Percentiles rank a stretch among this genome's conserved stretches.
phyloP scores from a whole-genome alignment of 2,113 vertebrate genomes.

The Patagioenas fasciata region DNA sequence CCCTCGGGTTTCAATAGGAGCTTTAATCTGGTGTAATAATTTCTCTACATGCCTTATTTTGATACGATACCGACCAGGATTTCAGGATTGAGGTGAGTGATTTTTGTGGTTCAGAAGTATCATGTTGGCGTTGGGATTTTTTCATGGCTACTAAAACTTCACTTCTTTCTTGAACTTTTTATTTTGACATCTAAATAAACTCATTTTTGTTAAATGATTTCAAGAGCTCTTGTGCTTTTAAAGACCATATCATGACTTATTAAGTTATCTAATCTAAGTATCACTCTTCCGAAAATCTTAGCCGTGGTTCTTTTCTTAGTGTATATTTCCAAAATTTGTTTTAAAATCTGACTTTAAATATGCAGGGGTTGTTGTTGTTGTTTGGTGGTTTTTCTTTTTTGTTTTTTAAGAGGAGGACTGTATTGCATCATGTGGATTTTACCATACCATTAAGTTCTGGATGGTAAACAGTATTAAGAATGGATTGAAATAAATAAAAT shows the following conservation, averaged over 20 bases:
- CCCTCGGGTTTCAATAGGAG: neutral
- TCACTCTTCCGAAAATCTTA: neutral
- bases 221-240: neutral
- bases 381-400: neutral
- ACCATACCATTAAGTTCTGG: rapidly evolving
- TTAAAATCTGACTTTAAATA: neutral
- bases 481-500: neutral
- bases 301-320: neutral
- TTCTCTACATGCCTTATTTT: neutral
- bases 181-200: neutral
- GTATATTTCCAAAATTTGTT: neutral
- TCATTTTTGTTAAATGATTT: neutral
- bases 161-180: neutral
- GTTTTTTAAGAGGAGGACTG: neutral
- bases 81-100: neutral
- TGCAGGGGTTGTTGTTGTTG: neutral
- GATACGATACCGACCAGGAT: neutral
- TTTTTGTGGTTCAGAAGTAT: neutral
- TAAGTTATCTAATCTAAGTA: neutral
- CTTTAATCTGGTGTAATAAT: neutral
- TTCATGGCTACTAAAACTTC: neutral
- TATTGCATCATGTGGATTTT: neutral
- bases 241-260: neutral
- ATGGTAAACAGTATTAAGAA: neutral
- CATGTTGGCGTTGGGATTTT: neutral